Conservation (phyloP, 2,797 vertebrate genomes). For the Danio tinwini region DNA sequence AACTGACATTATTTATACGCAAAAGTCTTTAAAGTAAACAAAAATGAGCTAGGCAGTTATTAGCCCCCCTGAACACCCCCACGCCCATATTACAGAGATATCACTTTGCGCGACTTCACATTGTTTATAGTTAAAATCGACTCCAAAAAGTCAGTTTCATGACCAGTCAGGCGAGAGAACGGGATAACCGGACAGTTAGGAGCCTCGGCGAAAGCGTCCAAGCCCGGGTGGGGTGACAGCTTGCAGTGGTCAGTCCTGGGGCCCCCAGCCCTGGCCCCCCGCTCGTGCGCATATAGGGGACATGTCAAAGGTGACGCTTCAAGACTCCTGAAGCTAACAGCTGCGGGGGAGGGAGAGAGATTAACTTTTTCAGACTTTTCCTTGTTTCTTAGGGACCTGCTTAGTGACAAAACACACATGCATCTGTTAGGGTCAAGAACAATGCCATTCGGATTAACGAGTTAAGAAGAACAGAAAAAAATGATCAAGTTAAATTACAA, state of each 20-base stretch:
- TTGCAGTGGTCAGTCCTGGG: slow-evolving; percentile 83
- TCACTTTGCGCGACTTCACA: slow-evolving; percentile 34
- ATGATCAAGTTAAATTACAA: slow-evolving; percentile 81
- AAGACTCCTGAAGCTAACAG: slow-evolving; percentile 90
- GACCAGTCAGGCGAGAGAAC: slow-evolving; percentile 37
- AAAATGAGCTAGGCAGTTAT: not conserved
- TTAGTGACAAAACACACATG: slow-evolving; percentile 73
- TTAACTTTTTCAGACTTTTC: slow-evolving; percentile 89
- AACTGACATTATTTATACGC: too few relatives aligned
- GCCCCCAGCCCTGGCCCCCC: slow-evolving; percentile 72
- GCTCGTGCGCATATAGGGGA: slow-evolving; percentile 76
- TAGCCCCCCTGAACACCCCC: not conserved
- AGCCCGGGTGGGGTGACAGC: slow-evolving; percentile 82
- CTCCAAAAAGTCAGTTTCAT: slow-evolving; percentile 50
- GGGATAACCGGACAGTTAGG: slow-evolving; percentile 65
- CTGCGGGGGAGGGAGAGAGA: slow-evolving; percentile 82
- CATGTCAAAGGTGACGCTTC: slow-evolving; percentile 94
- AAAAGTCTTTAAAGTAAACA: not conserved
- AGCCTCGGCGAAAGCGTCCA: slow-evolving; percentile 70
- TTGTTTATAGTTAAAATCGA: slow-evolving; percentile 44
- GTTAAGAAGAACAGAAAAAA: slow-evolving; percentile 68
- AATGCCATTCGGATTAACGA: slow-evolving; percentile 76
- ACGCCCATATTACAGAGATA: slow-evolving; percentile 9
- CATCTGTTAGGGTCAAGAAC: slow-evolving; percentile 82
- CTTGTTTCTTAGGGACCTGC: slow-evolving; percentile 83